Base-by-base conservation (phyloP, 1,140 invertebrate genomes). In the Sminthurides bifidus region DNA sequence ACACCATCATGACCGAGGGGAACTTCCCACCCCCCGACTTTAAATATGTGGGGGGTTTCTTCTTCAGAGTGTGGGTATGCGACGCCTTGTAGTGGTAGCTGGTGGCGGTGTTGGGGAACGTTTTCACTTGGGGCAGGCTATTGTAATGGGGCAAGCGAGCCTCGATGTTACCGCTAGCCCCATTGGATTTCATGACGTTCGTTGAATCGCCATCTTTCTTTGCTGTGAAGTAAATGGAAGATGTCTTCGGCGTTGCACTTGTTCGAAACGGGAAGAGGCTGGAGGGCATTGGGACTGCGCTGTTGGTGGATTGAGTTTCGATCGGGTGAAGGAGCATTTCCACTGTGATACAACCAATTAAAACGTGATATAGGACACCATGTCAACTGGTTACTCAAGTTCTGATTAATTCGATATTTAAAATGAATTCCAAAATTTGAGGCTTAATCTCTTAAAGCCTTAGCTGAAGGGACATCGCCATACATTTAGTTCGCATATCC, bases 321-420 rank as follows among this genome's bases (percentile, higher is more conserved):
- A 50, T 45, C 21, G 55, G 55, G 24, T 57, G 8, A 37, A 57
- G 30, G 2, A 57, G 55, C 55, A 57, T 57, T 52, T 57, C 55
- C 35, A 57, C 54, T 56, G 37, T 6, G 38, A 48, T 15, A 23
- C 23, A 21, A 15, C 14, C 31, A 40, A 27, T 2, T 3, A 1
- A n/a, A n/a, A n/a, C n/a, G n/a, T n/a, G n/a, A n/a, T n/a, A n/a
- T n/a, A n/a, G n/a, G n/a, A n/a, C n/a, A n/a, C n/a, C n/a, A n/a
- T n/a, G n/a, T n/a, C n/a, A n/a, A n/a, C n/a, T n/a, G n/a, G n/a
- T n/a, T n/a, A n/a, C n/a, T n/a, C n/a, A n/a, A n/a, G n/a, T n/a
- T n/a, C n/a, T n/a, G n/a, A n/a, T n/a, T n/a, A n/a, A n/a, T n/a
- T n/a, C n/a, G n/a, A n/a, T n/a, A n/a, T n/a, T n/a, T 43, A 6